Evolutionary conservation across 2,113 vertebrate species (phyloP).

Genomic region (Clarias macrocephalus): DNA sequence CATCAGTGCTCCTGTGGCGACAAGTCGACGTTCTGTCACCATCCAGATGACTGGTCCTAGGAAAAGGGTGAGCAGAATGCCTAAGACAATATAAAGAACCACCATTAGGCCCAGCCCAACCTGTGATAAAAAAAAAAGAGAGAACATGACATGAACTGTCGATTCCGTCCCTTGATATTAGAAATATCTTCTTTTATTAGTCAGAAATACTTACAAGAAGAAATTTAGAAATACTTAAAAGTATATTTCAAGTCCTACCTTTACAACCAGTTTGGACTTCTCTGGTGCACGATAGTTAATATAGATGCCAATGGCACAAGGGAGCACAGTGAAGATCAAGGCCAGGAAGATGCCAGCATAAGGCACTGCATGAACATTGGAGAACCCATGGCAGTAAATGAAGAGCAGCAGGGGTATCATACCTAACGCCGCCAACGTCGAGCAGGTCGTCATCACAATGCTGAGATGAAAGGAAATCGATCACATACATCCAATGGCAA

Average conservation of each 20-base stretch:
- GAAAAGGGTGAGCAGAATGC: slow-evolving; percentile 37
- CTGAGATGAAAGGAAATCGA: slow-evolving; percentile 60
- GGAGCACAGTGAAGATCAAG: slow-evolving; percentile 71
- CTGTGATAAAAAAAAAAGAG: slow-evolving; percentile 57
- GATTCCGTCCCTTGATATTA: background rate
- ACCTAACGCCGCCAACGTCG: slow-evolving; percentile 74
- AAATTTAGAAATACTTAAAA: no score
- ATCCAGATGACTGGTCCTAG: slow-evolving; percentile 53
- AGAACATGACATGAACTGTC: background rate
- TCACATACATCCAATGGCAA: background rate
- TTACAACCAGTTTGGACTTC: slow-evolving; percentile 67
- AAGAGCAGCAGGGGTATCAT: slow-evolving; percentile 84
- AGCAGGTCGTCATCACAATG: slow-evolving; percentile 82
- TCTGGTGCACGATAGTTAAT: slow-evolving; percentile 75
- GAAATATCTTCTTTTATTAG: no score
- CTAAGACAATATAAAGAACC: slow-evolving; percentile 52
- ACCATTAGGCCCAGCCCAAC: slow-evolving; percentile 62
- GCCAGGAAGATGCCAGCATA: slow-evolving; percentile 71
- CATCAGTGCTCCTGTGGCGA: slow-evolving; percentile 75
- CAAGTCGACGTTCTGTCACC: slow-evolving; percentile 66
- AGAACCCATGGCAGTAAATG: slow-evolving; percentile 75
- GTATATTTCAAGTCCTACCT: slow-evolving; percentile 65
- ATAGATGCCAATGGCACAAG: slow-evolving; percentile 73
- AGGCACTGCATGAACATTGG: slow-evolving; percentile 70
- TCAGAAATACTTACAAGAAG: no score